These are phyloP conservation scores for Chamaea fasciata DNA, from an alignment of 2,113 vertebrate species.

Conservation along the genomic window DNA sequence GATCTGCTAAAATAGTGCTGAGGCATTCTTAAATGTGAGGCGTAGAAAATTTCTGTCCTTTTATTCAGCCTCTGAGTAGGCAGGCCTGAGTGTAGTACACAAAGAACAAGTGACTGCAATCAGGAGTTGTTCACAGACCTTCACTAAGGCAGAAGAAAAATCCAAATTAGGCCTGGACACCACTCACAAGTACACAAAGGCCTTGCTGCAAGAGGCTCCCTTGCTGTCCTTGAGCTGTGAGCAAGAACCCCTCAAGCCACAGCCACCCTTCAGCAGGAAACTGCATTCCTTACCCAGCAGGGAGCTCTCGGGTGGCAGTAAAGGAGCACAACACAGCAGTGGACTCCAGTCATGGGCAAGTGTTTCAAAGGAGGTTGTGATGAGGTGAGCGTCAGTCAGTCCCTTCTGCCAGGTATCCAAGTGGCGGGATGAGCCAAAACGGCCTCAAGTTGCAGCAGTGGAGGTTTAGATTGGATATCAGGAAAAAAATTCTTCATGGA, in stretches of 20 bases:
- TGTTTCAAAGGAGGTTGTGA: neutral
- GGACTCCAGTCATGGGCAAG: neutral
- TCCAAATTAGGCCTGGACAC: neutral
- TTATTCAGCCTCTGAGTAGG: neutral
- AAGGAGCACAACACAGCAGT: neutral
- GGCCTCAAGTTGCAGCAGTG: too few species aligned
- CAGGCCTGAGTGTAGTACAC: neutral
- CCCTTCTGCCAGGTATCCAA: neutral
- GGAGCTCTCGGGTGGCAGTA: neutral
- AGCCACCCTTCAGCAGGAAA: neutral
- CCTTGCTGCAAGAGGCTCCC: neutral
- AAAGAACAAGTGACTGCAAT: neutral
- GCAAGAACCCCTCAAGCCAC: neutral
- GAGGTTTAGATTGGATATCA: neutral
- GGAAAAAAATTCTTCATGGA: neutral
- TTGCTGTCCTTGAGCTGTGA: neutral
- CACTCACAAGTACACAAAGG: fast-evolving
- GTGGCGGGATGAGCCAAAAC: neutral
- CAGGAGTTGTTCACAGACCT: neutral
- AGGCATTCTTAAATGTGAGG: neutral
- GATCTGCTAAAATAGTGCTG: neutral
- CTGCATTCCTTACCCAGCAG: neutral
- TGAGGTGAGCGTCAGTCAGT: neutral
- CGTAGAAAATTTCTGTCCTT: neutral
- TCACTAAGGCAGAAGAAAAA: neutral